These are phyloP conservation scores for Anser cygnoides DNA, from an alignment of 2,113 vertebrate genomes.

Conservation along the genomic window DNA sequence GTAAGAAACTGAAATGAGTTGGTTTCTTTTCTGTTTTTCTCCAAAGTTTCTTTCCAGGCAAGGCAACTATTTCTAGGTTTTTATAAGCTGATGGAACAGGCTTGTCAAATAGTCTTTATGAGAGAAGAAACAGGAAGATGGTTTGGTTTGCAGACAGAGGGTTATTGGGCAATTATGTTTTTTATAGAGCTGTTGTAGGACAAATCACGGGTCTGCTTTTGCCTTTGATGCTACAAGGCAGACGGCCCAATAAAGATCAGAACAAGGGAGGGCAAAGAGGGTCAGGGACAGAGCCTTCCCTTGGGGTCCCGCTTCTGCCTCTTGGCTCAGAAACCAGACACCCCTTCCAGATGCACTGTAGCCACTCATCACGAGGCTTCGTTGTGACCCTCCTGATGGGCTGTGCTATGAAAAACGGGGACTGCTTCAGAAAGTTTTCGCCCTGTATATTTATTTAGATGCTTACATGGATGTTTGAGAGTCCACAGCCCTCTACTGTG, in stretches of 20 bases:
- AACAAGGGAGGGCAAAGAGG: conserved; percentile 78
- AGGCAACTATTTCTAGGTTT: conserved; percentile 69
- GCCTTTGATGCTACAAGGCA: conserved; percentile 79
- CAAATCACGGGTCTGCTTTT: conserved; percentile 77
- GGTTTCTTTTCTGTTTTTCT: conserved; percentile 14
- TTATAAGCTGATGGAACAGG: conserved; percentile 79
- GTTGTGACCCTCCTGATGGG: background rate
- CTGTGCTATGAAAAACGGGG: background rate
- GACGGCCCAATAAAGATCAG: conserved; percentile 83
- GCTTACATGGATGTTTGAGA: background rate
- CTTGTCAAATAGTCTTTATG: conserved; percentile 81
- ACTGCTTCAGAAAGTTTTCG: background rate
- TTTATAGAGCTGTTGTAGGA: conserved; percentile 83
- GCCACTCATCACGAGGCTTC: conserved; percentile 22
- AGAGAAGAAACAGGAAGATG: conserved; percentile 83
- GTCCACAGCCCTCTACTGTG: background rate
- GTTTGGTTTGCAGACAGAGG: conserved; percentile 80
- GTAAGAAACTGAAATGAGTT: background rate
- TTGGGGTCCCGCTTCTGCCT: conserved; percentile 73
- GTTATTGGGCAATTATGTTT: conserved; percentile 82
- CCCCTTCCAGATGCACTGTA: conserved; percentile 24
- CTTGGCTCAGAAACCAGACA: conserved; percentile 66
- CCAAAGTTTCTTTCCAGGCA: conserved; percentile 56
- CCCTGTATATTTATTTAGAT: background rate
- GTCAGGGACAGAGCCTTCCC: conserved; percentile 75